Base-by-base conservation (phyloP, 2,888 invertebrate genomes). In the Hypena proboscidalis region DNA sequence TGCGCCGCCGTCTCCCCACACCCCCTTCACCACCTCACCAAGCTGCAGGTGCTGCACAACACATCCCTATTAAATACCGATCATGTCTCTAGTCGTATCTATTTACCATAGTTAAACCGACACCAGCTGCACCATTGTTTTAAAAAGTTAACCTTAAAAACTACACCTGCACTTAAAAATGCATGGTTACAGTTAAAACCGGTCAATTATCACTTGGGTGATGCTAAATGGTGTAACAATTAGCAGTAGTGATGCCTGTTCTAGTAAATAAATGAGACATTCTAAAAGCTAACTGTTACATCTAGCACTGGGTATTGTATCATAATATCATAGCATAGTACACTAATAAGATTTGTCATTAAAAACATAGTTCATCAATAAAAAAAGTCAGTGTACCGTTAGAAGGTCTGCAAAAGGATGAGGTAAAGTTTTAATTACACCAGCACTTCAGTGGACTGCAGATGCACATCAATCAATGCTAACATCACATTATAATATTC, bases 21-120 rank as follows among this genome's bases (percentile, higher is more conserved):
- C 76, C 76, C 81, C 74, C 82, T 71, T 70, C 67, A 77, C 73
- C 74, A 76, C 76, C 71, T 74, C 73, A 71, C 74, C 74, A 73
- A 81, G 82, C 76, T 83, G 88, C 90, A 90, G 90, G 90, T 90
- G 90, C 87, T 85, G 77, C 74, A 77, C 77, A 83, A 87, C 81
- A 85, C 85, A 90, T 88, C 90, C 90, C 86, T 83, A 85, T 87
- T 84, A 86, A 90, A 90, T 89, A 87, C 88, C 87, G 85, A 88
- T 87, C 90, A 85, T 87, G 88, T 85, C 83, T 85, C 78, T 80
- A 85, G 82, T 67, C 76, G 81, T 84, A 83, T 85, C 86, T 88
- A 85, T 84, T 88, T 87, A 85, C 80, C 82, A 85, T 85, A 84
- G 76, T 78, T 78, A 74, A 79, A 80, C 67, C 67, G 77, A 76